phyloP scores from a whole-genome alignment of 1,140 invertebrate genomes.

The Pseudomyrmex concolor region DNA sequence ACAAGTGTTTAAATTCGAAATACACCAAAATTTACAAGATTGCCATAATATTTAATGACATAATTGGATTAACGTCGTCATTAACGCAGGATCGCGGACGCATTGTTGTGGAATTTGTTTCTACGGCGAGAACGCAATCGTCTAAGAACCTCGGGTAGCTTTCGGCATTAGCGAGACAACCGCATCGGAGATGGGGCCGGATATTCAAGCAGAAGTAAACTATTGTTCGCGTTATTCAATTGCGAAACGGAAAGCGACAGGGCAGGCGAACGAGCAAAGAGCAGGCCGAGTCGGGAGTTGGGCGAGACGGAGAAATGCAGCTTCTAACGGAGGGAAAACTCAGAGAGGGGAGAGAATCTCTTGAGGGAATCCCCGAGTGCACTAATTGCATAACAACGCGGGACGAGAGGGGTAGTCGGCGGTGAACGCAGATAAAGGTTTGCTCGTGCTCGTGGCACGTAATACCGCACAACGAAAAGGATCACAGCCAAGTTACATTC shows the following conservation, averaged over 20 bases:
- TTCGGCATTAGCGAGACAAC: constrained; percentile 44
- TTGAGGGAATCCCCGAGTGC: constrained; percentile 70
- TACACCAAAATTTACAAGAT: background rate
- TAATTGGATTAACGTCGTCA: constrained; percentile 25
- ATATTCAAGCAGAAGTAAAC: constrained; percentile 74
- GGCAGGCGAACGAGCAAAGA: constrained; percentile 60
- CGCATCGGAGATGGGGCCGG: constrained; percentile 21
- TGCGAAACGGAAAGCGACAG: constrained; percentile 68
- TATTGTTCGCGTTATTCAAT: constrained; percentile 77
- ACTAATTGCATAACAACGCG: constrained; percentile 78
- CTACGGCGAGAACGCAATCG: constrained; percentile 14
- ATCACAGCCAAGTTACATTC: constrained; percentile 12
- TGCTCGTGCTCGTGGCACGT: constrained; percentile 13
- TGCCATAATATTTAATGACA: constrained; percentile 20
- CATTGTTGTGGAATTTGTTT: constrained; percentile 44
- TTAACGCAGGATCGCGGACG: constrained; percentile 17
- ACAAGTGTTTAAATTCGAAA: background rate
- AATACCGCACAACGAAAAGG: constrained; percentile 35
- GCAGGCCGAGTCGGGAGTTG: constrained; percentile 34
- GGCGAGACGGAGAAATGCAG: constrained; percentile 65
- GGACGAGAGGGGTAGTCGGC: background rate
- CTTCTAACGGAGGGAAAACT: constrained; percentile 64
- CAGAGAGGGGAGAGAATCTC: constrained; percentile 62
- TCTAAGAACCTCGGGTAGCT: constrained; percentile 35
- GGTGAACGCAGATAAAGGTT: constrained; percentile 30